Base-by-base conservation (phyloP, 1,140 invertebrate genomes). In the Lepidurus arcticus region DNA sequence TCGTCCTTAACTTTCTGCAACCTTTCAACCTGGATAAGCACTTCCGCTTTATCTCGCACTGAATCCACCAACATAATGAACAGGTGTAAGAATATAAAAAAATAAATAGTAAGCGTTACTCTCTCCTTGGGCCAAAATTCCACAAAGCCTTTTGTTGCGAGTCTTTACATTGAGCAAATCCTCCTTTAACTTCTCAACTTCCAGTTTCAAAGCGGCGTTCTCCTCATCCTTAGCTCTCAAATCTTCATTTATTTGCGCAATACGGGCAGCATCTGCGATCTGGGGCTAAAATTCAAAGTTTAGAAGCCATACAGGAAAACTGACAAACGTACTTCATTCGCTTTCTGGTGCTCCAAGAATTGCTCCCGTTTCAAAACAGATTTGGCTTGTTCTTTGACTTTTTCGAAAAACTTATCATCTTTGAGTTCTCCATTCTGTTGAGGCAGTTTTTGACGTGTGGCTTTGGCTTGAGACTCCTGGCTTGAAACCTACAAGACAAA, bases 21-120 rank as follows among this genome's bases (percentile, higher is more conserved):
- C 80, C 89, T 88, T 76, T 92, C 90, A 73, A 93, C 88, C 84
- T 93, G 91, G n/a, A 90, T 85, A 77, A 94, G 83, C 13, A 94
- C 88, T 79, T 91, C 89, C 1, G 92, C 92, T 84, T 93, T 94
- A 78, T 93, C 92, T 84, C 90, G 90, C 90, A 92, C 91, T 92
- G 82, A 65, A 85, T 86, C 82, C 78, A 79, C 77, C 73, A 78
- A 75, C 77, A 79, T 76, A 74, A 73, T 34, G 24, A 34, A 42
- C 43, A 80, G 79, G 78, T 6, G 34, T 44, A 79, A 11, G 11
- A 74, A 73, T 24, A 44, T 9, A 80, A 16, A 47, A 13, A 45
- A 24, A 21, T 21, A n/a, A 80, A 42, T 47, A 42, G 74, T 42
- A 47, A 86, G 77, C 83, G 89, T 89, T 87, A 93, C 92, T 93